Conservation (phyloP, 2,888 invertebrate species). For the Caenorhabditis zanzibari region DNA sequence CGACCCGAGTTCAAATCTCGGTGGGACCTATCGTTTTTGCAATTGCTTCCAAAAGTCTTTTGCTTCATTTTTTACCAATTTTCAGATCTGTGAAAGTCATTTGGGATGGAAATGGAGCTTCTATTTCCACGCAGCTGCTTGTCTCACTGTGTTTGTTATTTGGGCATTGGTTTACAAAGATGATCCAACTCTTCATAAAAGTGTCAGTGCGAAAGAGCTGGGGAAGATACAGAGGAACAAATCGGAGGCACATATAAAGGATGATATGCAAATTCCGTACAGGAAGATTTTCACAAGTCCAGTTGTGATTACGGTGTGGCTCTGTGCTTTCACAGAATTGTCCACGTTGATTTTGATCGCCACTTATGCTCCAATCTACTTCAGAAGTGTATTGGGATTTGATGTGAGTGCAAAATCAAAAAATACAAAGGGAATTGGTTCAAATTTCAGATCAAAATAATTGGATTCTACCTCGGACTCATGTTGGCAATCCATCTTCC, state of each 20-base stretch:
- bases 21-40: constrained; percentile 69
- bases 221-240: constrained; percentile 74
- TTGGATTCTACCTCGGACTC: constrained; percentile 62
- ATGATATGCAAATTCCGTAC: constrained; percentile 75
- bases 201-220: constrained; percentile 66
- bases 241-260: constrained; percentile 69
- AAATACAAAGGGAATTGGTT: neutral
- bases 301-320: constrained; percentile 73
- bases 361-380: constrained; percentile 78
- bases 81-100: constrained; percentile 68
- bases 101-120: constrained; percentile 79
- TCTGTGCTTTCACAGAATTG: constrained; percentile 76
- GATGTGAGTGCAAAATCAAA: constrained; percentile 28
- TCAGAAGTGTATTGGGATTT: constrained; percentile 64
- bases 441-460: constrained; percentile 54
- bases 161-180: constrained; percentile 68
- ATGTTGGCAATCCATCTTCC: constrained; percentile 70
- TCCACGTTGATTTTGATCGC: constrained; percentile 71
- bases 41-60: constrained; percentile 7
- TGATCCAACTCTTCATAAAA: constrained; percentile 59
- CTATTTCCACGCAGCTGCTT: constrained; percentile 70
- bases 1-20: constrained; percentile 78
- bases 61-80: neutral
- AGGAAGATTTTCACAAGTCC: constrained; percentile 69
- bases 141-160: constrained; percentile 55